Conservation (phyloP, 2,797 vertebrate genomes). For the Catamblyrhynchus diadema region DNA sequence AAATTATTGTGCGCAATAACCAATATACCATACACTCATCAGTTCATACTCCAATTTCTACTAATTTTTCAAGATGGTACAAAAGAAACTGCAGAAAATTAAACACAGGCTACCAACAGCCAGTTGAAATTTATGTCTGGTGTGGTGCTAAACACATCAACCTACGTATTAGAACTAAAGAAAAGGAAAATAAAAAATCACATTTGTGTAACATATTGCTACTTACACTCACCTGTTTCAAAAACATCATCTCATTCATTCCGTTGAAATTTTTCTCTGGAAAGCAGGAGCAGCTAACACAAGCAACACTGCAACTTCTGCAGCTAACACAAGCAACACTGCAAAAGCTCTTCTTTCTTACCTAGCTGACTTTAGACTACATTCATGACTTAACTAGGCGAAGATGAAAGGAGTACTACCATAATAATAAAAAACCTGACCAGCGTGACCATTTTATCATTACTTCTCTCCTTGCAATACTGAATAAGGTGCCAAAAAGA, state of each 20-base stretch:
- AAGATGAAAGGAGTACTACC: neutral
- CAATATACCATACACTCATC: neutral
- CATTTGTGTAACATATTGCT: neutral
- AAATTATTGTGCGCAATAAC: neutral
- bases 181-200: neutral
- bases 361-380: neutral
- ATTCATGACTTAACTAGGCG: neutral
- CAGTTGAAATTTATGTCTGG: neutral
- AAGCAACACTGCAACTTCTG: neutral
- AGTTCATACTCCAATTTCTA: neutral
- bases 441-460: neutral
- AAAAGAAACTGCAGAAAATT: neutral
- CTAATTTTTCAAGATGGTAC: neutral
- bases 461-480: neutral
- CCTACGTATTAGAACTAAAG: neutral
- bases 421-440: fast-evolving
- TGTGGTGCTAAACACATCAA: neutral
- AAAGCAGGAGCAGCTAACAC: neutral
- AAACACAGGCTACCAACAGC: neutral
- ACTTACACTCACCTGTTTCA: neutral
- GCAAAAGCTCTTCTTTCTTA: neutral
- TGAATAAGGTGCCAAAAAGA: neutral
- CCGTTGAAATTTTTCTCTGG: neutral
- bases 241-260: neutral
- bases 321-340: neutral